Percentiles rank a stretch among this genome's conserved stretches.
Conservation (phyloP, 2,797 vertebrate species). For the Pantherophis alleghaniensis region DNA sequence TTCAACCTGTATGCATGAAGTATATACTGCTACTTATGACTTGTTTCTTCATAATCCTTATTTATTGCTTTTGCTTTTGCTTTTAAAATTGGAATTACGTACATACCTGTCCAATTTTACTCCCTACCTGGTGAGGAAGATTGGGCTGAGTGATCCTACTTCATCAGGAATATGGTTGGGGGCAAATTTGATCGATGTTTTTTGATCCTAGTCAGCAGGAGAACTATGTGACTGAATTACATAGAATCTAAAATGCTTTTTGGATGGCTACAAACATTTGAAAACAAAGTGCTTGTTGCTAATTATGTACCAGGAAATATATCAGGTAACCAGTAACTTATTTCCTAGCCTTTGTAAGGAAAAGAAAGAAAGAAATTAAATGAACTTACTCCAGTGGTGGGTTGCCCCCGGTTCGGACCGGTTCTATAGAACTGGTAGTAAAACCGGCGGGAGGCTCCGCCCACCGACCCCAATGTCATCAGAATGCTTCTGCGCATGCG, state of each 20-base stretch:
- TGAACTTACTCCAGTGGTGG: neutral
- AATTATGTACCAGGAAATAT: neutral
- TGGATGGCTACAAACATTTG: neutral
- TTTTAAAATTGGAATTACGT: neutral
- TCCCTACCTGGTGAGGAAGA: neutral
- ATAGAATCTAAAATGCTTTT: neutral
- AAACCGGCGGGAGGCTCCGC: too few relatives aligned
- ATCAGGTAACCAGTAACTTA: neutral
- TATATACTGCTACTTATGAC: neutral
- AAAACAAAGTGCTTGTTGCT: neutral
- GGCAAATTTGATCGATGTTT: neutral
- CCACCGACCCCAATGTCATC: too few relatives aligned
- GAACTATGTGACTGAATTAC: neutral
- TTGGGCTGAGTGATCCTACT: neutral
- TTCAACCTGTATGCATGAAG: neutral
- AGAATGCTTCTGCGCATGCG: too few relatives aligned
- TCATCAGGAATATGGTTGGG: neutral
- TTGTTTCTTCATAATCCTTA: neutral
- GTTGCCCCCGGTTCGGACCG: too few relatives aligned
- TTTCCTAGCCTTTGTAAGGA: neutral
- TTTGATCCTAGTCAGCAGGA: neutral
- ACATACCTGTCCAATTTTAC: neutral
- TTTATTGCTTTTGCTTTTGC: neutral
- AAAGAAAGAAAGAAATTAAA: neutral
- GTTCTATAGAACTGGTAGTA: too few relatives aligned